phyloP scores from a whole-genome alignment of 1,140 invertebrate genomes.

The Apolygus lucorum region DNA sequence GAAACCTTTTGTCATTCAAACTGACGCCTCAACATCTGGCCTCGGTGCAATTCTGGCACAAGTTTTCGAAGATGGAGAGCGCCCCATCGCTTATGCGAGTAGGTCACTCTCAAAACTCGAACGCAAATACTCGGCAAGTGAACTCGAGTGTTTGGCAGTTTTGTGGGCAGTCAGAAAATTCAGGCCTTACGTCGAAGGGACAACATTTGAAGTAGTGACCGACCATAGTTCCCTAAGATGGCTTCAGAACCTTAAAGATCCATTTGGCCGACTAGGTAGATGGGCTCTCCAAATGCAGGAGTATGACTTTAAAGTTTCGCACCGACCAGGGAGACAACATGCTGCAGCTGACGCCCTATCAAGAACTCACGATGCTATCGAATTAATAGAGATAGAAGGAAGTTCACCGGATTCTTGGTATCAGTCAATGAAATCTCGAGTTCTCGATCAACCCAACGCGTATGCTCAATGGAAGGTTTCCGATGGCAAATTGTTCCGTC shows the following conservation, averaged over 20 bases:
- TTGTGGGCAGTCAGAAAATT: no score
- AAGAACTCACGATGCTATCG: no score
- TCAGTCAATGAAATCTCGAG: neutral
- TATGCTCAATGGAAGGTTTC: neutral
- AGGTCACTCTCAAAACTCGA: no score
- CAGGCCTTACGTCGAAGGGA: conserved; percentile 34
- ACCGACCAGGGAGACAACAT: conserved; percentile 31
- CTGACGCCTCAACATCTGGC: no score
- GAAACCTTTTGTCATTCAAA: no score
- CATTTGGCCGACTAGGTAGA: conserved; percentile 38
- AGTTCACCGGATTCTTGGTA: no score
- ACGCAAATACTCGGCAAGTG: no score
- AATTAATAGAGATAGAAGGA: no score
- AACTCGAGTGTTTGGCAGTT: no score
- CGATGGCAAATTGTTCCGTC: neutral
- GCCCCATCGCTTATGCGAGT: no score
- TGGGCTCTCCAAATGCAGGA: conserved; percentile 34
- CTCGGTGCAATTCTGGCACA: no score
- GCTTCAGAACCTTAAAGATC: conserved; percentile 40
- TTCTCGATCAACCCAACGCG: neutral
- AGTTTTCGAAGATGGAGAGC: no score
- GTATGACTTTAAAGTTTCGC: conserved; percentile 31
- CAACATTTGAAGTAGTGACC: conserved; percentile 38
- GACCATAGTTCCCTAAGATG: conserved; percentile 43
- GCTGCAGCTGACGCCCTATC: conserved; percentile 27